Conservation (phyloP, 2,888 invertebrate genomes). For the Minunthozetes semirufus region DNA sequence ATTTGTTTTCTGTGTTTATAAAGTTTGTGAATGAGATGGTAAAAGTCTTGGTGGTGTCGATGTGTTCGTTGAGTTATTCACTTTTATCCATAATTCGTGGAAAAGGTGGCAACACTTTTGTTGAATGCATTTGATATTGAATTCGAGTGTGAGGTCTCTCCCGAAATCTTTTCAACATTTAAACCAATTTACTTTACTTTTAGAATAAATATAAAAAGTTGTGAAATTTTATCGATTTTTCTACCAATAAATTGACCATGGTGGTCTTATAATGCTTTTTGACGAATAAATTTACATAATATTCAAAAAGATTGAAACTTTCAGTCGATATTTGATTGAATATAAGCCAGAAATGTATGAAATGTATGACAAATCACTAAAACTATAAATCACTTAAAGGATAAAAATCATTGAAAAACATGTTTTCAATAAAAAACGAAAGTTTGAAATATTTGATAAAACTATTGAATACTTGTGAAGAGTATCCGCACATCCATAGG, state of each 20-base stretch:
- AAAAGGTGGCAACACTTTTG: constrained; percentile 3
- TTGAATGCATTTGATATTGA: constrained; percentile 17
- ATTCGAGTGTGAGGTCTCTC: background rate
- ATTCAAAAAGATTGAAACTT: background rate
- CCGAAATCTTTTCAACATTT: constrained; percentile 10
- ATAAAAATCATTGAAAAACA: background rate
- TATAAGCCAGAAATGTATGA: background rate
- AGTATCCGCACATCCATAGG: background rate
- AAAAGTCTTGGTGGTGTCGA: no score
- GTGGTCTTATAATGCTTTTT: background rate
- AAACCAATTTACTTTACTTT: constrained; percentile 1
- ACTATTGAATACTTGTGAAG: background rate
- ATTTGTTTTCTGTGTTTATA: no score
- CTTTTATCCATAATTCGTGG: background rate
- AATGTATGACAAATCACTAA: background rate
- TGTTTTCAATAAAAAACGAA: background rate
- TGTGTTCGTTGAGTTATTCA: background rate
- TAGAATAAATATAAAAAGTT: background rate
- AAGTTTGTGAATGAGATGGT: no score
- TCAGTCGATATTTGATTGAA: background rate
- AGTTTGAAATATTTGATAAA: background rate
- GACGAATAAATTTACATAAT: background rate
- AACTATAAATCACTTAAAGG: background rate
- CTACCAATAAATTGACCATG: background rate
- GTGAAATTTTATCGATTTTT: background rate